phyloP scores from a whole-genome alignment of 2,888 invertebrate genomes.

The Caenorhabditis auriculariae region DNA sequence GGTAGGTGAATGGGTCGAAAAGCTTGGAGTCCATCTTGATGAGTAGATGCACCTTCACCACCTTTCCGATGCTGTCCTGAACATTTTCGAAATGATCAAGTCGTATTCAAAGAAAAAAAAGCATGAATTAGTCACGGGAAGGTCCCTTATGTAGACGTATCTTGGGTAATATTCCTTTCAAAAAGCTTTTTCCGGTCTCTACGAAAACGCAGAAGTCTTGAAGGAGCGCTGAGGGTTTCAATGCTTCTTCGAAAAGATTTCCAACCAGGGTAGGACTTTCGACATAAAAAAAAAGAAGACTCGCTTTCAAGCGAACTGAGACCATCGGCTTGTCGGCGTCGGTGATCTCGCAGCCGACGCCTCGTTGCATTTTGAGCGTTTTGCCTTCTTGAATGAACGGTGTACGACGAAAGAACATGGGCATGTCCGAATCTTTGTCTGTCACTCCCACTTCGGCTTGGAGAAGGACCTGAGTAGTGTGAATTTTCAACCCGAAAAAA shows the following conservation, averaged over 20 bases:
- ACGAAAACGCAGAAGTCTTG: too few species aligned
- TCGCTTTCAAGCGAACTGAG: conserved; percentile 36
- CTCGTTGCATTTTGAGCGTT: conserved; percentile 26
- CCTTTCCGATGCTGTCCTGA: conserved; percentile 46
- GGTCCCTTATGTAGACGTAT: background rate
- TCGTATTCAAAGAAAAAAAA: background rate
- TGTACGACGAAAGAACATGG: conserved; percentile 2
- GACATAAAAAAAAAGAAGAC: background rate
- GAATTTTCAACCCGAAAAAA: background rate
- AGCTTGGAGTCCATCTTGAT: conserved; percentile 53
- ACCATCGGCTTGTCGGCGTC: conserved; percentile 44
- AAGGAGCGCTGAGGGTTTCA: too few species aligned
- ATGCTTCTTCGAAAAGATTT: too few species aligned
- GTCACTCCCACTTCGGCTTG: conserved; percentile 30
- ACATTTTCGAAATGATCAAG: background rate
- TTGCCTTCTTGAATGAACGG: conserved; percentile 8
- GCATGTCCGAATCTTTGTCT: conserved; percentile 12
- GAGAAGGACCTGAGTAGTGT: conserved; percentile 5
- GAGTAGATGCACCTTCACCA: conserved; percentile 48
- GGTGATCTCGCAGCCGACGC: conserved; percentile 50
- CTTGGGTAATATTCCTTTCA: background rate
- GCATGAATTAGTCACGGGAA: background rate
- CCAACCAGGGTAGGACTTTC: too few species aligned
- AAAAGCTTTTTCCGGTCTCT: background rate
- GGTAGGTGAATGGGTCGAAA: conserved; percentile 56